A percentile compares a stretch with the other conserved stretches of the same genome.
Conservation (phyloP, 2,888 invertebrate genomes). For the Nemotelus nigrinus region DNA sequence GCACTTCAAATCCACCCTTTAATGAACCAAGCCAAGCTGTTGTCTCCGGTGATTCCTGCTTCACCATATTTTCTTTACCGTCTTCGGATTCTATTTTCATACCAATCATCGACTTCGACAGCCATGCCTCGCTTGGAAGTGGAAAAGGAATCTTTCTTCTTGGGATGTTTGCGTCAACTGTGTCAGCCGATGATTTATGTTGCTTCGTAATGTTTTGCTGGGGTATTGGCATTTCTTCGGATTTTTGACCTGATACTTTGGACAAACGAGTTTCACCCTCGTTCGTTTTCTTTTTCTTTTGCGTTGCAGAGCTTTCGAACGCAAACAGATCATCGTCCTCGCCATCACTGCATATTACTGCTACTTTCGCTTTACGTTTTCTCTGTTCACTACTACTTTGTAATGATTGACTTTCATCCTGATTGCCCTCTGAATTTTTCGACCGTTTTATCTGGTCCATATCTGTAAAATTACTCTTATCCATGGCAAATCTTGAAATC, state of each 20-base stretch:
- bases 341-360: constrained; percentile 43
- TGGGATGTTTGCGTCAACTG: constrained; percentile 44
- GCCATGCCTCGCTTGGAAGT: constrained; percentile 57
- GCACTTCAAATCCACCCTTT: constrained; percentile 58
- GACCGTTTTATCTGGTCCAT: constrained; percentile 39
- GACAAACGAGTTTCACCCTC: not conserved
- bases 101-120: constrained; percentile 57
- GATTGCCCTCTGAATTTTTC: not conserved
- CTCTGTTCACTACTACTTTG: not conserved
- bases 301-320: constrained; percentile 28
- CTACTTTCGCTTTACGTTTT: constrained; percentile 27
- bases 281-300: constrained; percentile 10
- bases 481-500: not conserved
- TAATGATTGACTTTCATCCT: not conserved
- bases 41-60: constrained; percentile 45
- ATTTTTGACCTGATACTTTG: not conserved
- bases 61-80: constrained; percentile 48
- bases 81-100: constrained; percentile 52
- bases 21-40: constrained; percentile 57
- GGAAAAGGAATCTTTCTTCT: constrained; percentile 50
- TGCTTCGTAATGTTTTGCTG: constrained; percentile 23
- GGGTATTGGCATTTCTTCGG: not conserved
- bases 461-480: constrained; percentile 45
- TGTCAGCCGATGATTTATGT: not conserved
- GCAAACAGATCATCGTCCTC: constrained; percentile 46